phyloP scores from a whole-genome alignment of 2,888 invertebrate genomes.

The Ophraella communa region DNA sequence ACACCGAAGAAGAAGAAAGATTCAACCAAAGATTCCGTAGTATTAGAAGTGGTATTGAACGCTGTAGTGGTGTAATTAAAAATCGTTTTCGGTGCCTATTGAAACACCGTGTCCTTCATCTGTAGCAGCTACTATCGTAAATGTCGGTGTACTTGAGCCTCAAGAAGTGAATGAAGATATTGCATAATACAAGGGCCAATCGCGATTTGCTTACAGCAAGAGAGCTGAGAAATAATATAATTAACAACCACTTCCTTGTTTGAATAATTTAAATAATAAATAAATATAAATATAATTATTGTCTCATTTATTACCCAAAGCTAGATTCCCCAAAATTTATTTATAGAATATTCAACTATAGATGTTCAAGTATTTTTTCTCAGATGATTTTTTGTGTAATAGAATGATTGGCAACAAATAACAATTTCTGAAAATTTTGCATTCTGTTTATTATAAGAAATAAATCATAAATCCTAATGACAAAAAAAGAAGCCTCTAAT shows the following conservation, averaged over 20 bases:
- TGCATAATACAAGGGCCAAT: too few relatives aligned
- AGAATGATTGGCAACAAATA: slow-evolving; percentile 1
- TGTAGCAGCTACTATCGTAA: slow-evolving; percentile 9
- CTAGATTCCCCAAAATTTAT: too few relatives aligned
- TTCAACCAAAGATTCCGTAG: slow-evolving; percentile 14
- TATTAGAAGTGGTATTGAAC: slow-evolving; percentile 17
- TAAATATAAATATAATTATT: too few relatives aligned
- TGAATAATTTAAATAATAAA: too few relatives aligned
- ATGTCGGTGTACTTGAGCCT: slow-evolving; percentile 10
- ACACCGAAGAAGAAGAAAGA: slow-evolving; percentile 16
- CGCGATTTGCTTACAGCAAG: too few relatives aligned
- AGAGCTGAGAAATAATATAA: too few relatives aligned
- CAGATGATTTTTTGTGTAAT: neutral
- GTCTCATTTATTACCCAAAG: too few relatives aligned
- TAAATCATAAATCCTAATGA: slow-evolving; percentile 3
- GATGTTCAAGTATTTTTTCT: slow-evolving; percentile 2
- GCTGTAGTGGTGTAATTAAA: slow-evolving; percentile 25
- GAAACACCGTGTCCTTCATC: slow-evolving; percentile 22
- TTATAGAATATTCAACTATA: too few relatives aligned
- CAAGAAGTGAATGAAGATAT: neutral
- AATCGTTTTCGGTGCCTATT: slow-evolving; percentile 20
- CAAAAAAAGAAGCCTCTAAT: slow-evolving; percentile 6
- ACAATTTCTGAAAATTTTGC: neutral
- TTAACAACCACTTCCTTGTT: too few relatives aligned
- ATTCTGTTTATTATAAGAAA: slow-evolving; percentile 2